phyloP scores from a whole-genome alignment of 2,797 vertebrate species.

The Eleutherodactylus coqui region DNA sequence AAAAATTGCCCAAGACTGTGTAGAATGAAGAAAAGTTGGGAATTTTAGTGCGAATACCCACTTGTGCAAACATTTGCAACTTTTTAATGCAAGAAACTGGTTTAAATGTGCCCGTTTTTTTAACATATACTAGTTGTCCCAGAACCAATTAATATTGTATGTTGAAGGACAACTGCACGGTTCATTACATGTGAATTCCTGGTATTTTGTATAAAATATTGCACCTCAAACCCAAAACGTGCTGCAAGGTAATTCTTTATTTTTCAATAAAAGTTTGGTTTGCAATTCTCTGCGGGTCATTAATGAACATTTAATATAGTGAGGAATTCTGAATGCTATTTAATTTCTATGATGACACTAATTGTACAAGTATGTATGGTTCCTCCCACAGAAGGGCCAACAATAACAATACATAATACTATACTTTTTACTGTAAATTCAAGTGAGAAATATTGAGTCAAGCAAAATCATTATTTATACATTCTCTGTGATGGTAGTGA shows the following conservation, averaged over 20 bases:
- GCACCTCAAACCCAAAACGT: not conserved
- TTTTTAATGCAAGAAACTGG: too few species aligned
- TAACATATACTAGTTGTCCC: too few species aligned
- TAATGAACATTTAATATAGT: not conserved
- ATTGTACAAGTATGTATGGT: not conserved
- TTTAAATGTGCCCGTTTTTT: too few species aligned
- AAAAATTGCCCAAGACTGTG: too few species aligned
- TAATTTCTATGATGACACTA: not conserved
- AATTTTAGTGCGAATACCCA: too few species aligned
- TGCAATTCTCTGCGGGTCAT: not conserved
- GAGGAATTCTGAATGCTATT: not conserved
- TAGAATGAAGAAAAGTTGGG: too few species aligned
- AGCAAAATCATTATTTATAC: not conserved
- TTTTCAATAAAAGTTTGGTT: too few species aligned
- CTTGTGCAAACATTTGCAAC: too few species aligned
- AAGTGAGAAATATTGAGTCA: not conserved
- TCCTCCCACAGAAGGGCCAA: not conserved
- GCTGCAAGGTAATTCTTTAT: too few species aligned
- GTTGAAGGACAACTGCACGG: too few species aligned
- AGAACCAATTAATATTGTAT: too few species aligned
- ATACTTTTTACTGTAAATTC: not conserved
- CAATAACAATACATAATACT: not conserved
- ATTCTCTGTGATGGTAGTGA: not conserved
- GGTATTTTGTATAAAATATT: not conserved
- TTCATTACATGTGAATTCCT: too few species aligned